Percentiles rank a stretch among this genome's conserved stretches.
Evolutionary conservation across 2,113 vertebrate genomes (phyloP).

Genomic region (Coregonus clupeaformis): DNA sequence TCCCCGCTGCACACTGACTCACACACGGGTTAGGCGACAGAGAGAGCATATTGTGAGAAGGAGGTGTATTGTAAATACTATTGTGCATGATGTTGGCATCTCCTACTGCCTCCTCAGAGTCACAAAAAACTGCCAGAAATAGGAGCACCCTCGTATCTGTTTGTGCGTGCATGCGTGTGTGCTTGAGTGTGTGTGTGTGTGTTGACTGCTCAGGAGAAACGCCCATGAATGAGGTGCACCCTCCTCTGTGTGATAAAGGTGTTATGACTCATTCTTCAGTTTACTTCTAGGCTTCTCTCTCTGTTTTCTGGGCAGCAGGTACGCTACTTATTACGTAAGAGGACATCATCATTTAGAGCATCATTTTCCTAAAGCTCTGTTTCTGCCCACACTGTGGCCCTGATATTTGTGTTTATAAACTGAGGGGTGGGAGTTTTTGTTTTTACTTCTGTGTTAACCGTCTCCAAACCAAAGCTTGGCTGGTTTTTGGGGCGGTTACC

Average conservation of each 20-base stretch:
- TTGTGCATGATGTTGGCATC: not conserved
- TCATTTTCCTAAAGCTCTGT: too few species aligned
- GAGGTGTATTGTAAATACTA: constrained; percentile 18
- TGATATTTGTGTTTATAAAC: too few species aligned
- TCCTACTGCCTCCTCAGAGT: constrained; percentile 29
- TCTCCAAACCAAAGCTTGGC: too few species aligned
- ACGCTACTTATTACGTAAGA: too few species aligned
- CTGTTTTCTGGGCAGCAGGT: not conserved
- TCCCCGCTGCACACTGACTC: constrained; percentile 39
- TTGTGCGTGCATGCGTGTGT: not conserved
- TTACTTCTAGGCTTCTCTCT: not conserved
- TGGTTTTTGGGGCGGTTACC: too few species aligned
- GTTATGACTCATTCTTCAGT: not conserved
- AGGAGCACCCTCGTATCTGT: not conserved
- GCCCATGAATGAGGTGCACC: not conserved
- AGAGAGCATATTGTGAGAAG: constrained; percentile 24
- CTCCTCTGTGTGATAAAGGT: not conserved
- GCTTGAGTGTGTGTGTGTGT: not conserved
- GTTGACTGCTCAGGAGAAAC: too few species aligned
- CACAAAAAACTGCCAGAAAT: constrained; percentile 28
- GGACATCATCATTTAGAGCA: too few species aligned
- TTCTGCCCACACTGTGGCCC: too few species aligned
- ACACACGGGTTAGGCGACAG: constrained; percentile 28
- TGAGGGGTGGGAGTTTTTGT: too few species aligned
- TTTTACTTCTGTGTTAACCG: too few species aligned